Evolutionary conservation across 2,113 vertebrate genomes (phyloP), one percentile per base, ranked within the genome.

Genomic region (Antechinus flavipes): DNA sequence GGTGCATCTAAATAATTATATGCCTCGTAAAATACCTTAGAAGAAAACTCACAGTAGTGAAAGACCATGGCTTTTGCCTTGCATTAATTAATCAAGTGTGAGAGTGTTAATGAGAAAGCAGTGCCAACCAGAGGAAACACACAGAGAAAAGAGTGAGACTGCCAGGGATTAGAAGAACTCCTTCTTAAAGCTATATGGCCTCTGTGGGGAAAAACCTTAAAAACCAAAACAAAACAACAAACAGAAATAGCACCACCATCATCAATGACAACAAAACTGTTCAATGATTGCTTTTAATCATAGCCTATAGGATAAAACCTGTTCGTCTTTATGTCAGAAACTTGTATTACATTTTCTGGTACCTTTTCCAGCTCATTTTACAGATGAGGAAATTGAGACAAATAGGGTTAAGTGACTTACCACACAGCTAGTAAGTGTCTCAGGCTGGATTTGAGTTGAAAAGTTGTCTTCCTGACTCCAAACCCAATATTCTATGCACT

Each of bases 61-160:
- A 96, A 97, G n/a, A 93, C 11, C 42, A 94, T 90, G 91, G 54
- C 42, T 93, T 95, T 52, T 92, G 92, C 90, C 94, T 94, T 96
- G 42, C 55, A 94, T 97, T 94, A 97, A 95, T 95, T 96, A 97
- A 95, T 92, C 76, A 93, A 96, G 47, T 94, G 52, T 93, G 68
- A 96, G 97, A 97, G n/a, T 89, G 24, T 8, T 92, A 97, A 96
- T 89, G 54, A 97, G 92, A 94, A 97, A 97, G 46, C 53, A 94
- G 30, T 93, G 90, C 61, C 84, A 97, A 53, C 1, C n/a, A 84
- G 0, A 2, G n/a, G 26, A 92, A 92, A 35, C 92, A 89, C 84
- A 94, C 25, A 49, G 68, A 97, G 89, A 91, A 35, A 93, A 94
- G 91, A 96, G 8, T 9, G 56, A 98, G 35, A 52, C 49, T 94